Evolutionary conservation across 2,113 vertebrate genomes (phyloP).

Genomic region (Labeo catla): DNA sequence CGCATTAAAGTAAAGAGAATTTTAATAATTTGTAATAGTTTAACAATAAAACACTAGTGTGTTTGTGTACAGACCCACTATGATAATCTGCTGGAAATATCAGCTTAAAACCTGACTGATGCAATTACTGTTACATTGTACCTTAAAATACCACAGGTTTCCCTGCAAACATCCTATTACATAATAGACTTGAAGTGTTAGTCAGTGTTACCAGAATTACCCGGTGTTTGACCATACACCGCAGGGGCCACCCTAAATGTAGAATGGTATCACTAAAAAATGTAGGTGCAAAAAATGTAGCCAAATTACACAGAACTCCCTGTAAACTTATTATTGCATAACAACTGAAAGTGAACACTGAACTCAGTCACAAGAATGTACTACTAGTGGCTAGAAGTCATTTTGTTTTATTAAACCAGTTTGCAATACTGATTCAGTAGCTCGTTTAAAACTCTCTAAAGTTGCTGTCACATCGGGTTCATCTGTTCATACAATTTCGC

Average conservation of each 20-base stretch:
- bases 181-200: too few relatives aligned
- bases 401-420: background rate
- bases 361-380: background rate
- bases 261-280: too few relatives aligned
- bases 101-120: background rate
- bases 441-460: background rate
- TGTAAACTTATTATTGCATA: background rate
- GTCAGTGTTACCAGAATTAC: too few relatives aligned
- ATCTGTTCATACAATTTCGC: background rate
- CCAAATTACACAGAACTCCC: too few relatives aligned
- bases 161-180: background rate
- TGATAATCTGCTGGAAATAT: background rate
- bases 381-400: background rate
- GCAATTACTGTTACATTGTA: background rate
- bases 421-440: background rate
- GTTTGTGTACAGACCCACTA: background rate
- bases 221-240: too few relatives aligned
- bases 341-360: background rate
- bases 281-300: too few relatives aligned
- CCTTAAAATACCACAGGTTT: background rate
- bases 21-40: background rate
- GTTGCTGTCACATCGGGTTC: background rate
- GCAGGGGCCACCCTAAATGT: too few relatives aligned
- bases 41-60: background rate
- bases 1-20: background rate